phyloP scores from a whole-genome alignment of 92 coral and sea anemone genomes.

The Umimayanthus chanpuru region DNA sequence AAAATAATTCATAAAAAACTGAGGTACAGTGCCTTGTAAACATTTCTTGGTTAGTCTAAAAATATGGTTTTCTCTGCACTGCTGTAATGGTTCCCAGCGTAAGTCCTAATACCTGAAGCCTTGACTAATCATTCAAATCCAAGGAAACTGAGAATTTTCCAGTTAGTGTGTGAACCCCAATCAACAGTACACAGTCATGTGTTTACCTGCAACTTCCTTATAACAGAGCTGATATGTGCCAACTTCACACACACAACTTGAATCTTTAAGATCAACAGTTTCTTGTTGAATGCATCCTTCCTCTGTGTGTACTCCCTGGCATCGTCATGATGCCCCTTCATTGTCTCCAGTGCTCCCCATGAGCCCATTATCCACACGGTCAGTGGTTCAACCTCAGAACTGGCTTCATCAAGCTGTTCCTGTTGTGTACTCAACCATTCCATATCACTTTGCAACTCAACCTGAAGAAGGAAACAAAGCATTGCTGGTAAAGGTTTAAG shows the following conservation, averaged over 20 bases:
- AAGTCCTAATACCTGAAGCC: too few species aligned
- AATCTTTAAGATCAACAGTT: conserved; percentile 69
- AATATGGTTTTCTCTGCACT: too few species aligned
- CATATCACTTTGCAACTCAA: conserved; percentile 69
- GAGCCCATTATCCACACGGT: conserved; percentile 86
- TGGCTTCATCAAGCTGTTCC: conserved; percentile 69
- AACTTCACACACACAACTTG: conserved; percentile 76
- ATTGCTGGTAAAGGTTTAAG: background rate
- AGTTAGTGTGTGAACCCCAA: too few species aligned
- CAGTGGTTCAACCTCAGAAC: conserved; percentile 50
- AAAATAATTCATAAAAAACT: too few species aligned
- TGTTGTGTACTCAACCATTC: conserved; percentile 72
- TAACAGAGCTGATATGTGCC: conserved; percentile 47
- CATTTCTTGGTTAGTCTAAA: too few species aligned
- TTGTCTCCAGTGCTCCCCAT: conserved; percentile 83
- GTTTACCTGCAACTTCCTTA: background rate
- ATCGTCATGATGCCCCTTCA: conserved; percentile 72
- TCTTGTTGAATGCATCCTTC: conserved; percentile 64
- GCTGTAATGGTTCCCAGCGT: too few species aligned
- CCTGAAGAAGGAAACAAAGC: background rate
- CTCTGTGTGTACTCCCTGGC: conserved; percentile 69
- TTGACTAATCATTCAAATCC: too few species aligned
- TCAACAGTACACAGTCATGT: too few species aligned
- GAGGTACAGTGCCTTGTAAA: too few species aligned
- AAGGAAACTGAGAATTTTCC: too few species aligned